Percentiles rank a stretch among this genome's conserved stretches.
These are phyloP conservation scores for Latrodectus hesperus DNA, from an alignment of 2,888 invertebrate genomes.

Conservation along the genomic window DNA sequence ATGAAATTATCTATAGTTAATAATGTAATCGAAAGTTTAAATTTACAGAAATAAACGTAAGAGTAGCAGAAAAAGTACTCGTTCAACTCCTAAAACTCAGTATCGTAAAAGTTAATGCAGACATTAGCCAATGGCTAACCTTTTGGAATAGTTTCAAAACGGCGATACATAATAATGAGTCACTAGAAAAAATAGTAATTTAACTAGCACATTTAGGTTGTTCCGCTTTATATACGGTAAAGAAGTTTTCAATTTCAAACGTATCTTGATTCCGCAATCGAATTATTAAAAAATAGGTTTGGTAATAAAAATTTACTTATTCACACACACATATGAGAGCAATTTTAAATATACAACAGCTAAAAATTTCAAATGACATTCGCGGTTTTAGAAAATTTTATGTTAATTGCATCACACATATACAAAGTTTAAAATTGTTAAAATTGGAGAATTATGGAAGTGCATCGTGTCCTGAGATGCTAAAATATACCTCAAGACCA, in stretches of 20 bases:
- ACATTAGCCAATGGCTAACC: not conserved
- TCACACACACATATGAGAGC: conserved; percentile 9
- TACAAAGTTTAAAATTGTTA: not conserved
- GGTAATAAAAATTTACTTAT: not conserved
- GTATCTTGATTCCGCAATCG: no score
- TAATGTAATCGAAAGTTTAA: not conserved
- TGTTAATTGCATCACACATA: not conserved
- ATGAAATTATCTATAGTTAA: not conserved
- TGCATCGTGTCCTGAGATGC: not conserved
- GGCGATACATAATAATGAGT: not conserved
- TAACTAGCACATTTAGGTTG: not conserved
- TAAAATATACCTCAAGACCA: not conserved
- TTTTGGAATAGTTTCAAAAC: not conserved
- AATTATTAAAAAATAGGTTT: not conserved
- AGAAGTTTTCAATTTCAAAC: not conserved
- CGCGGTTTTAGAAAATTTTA: not conserved
- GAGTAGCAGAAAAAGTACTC: not conserved
- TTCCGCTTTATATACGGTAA: not conserved
- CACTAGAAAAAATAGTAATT: not conserved
- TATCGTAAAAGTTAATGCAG: not conserved
- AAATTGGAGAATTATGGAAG: not conserved
- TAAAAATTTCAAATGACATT: conserved; percentile 5
- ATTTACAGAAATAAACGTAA: not conserved
- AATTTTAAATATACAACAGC: not conserved
- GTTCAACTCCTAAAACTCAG: not conserved